Percentiles rank a stretch among this genome's conserved stretches.
phyloP scores from a whole-genome alignment of 2,797 vertebrate genomes.

The Chelidonichthys spinosus region DNA sequence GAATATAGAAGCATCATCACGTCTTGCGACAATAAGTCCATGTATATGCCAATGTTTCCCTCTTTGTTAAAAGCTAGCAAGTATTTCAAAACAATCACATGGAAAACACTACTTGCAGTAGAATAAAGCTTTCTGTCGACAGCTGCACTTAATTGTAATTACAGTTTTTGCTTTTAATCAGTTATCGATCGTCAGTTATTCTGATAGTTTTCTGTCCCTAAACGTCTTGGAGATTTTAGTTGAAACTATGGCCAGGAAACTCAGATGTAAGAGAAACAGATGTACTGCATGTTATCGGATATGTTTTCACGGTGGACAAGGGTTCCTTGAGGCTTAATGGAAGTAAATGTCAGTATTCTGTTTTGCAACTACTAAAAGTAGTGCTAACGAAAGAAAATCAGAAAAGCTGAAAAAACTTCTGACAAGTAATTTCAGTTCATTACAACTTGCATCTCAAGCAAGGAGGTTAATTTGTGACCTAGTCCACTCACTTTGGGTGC shows the following conservation, averaged over 20 bases:
- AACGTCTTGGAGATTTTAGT: background rate
- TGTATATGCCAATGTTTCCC: background rate
- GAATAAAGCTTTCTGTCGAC: background rate
- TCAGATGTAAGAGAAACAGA: background rate
- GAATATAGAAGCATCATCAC: background rate
- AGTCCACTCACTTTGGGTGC: background rate
- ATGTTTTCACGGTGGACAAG: background rate
- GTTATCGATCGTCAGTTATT: background rate
- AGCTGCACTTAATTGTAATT: background rate
- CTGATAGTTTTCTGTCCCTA: background rate
- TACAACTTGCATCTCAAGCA: background rate
- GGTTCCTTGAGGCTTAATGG: background rate
- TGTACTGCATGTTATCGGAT: too few species aligned
- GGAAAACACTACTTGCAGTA: background rate
- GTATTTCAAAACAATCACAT: background rate
- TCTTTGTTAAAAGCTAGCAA: background rate
- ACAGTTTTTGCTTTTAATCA: background rate
- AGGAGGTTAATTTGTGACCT: background rate
- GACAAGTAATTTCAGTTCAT: background rate
- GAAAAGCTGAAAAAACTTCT: background rate
- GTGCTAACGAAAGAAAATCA: background rate
- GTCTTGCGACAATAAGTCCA: background rate
- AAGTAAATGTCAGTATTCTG: background rate
- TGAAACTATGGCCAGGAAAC: background rate
- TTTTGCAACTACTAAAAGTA: background rate